Conservation (phyloP, 2,113 vertebrate genomes). For the Catharus minimus region DNA sequence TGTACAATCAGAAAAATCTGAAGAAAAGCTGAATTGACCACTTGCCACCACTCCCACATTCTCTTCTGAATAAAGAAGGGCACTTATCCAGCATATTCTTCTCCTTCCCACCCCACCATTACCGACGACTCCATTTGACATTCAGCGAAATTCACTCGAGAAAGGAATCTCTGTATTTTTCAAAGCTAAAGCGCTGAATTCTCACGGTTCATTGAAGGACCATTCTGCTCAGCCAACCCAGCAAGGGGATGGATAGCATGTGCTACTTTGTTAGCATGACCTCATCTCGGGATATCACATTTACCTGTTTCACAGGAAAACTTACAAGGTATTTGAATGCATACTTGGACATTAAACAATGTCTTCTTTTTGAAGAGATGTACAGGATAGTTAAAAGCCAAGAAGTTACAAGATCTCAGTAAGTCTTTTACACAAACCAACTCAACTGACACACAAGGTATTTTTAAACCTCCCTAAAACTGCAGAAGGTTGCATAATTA, state of each 20-base stretch:
- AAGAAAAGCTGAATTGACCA: not conserved
- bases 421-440: not conserved
- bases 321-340: not conserved
- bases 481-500: not conserved
- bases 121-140: not conserved
- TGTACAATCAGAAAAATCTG: not conserved
- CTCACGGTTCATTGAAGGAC: not conserved
- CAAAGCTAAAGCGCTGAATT: not conserved
- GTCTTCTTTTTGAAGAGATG: not conserved
- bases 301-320: not conserved
- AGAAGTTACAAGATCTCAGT: not conserved
- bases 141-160: not conserved
- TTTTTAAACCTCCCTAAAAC: slow-evolving; percentile 12
- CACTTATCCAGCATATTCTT: not conserved
- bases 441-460: not conserved
- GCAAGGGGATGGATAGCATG: not conserved
- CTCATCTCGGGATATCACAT: not conserved
- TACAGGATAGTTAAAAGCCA: not conserved
- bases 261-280: not conserved
- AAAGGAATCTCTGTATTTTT: not conserved
- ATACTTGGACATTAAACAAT: not conserved
- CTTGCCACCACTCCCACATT: slow-evolving; percentile 1
- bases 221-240: not conserved
- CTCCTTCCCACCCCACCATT: not conserved
- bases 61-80: not conserved